Conservation (phyloP, 2,113 vertebrate genomes). For the Sinocyclocheilus anshuiensis region DNA sequence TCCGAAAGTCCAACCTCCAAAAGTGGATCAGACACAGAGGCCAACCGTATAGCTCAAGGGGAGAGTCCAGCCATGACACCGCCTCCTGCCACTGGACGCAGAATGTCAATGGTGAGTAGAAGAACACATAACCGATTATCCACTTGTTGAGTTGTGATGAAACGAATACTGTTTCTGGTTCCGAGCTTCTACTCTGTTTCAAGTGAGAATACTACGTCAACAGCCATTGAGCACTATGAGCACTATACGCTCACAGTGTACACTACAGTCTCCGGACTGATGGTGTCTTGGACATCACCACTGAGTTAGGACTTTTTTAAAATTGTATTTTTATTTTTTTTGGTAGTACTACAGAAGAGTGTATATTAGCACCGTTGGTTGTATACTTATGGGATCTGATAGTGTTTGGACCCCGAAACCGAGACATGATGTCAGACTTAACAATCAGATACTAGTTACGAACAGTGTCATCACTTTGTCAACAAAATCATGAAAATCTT, state of each 20-base stretch:
- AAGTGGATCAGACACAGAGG: slow-evolving; percentile 71
- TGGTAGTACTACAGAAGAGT: no score
- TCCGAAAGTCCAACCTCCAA: slow-evolving; percentile 74
- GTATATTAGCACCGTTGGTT: no score
- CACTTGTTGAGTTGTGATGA: background rate
- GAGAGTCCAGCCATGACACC: slow-evolving; percentile 76
- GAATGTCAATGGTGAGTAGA: slow-evolving; percentile 89
- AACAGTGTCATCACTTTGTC: background rate
- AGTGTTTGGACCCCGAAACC: no score
- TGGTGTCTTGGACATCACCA: no score
- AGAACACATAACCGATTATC: background rate
- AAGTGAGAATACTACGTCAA: background rate
- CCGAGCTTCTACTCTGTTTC: background rate
- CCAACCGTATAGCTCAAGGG: slow-evolving; percentile 62
- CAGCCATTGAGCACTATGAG: background rate
- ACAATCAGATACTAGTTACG: background rate
- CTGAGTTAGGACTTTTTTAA: no score
- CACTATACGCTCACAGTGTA: background rate
- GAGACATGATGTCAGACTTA: background rate
- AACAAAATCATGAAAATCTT: background rate
- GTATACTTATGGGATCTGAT: no score
- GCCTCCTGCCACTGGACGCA: slow-evolving; percentile 74
- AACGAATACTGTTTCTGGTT: background rate
- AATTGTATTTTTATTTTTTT: no score
- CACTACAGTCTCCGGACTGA: background rate